Base-by-base conservation (phyloP, 2,797 vertebrate genomes). In the Prunella strophiata region DNA sequence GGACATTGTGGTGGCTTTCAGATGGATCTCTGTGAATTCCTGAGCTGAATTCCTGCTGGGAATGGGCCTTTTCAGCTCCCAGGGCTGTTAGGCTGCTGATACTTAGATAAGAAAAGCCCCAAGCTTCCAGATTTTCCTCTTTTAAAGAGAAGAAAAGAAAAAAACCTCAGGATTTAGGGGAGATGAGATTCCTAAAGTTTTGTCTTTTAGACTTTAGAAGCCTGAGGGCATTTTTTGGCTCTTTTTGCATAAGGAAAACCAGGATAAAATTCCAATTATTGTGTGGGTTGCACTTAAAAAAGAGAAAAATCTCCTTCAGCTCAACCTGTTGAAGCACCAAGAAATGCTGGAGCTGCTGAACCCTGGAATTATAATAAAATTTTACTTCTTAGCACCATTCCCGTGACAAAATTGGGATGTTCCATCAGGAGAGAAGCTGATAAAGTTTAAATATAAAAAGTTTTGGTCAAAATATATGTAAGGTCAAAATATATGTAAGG, bases 21-120 rank as follows among this genome's bases (percentile, higher is more conserved):
- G 20, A 74, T 89, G 93, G 79, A 82, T n/a, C 59, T 30, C 9
- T 34, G 59, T 3, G 73, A 79, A 93, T 83, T 89, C 87, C 87
- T 34, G 75, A 40, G 85, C 74, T 11, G 32, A 47, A 59, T 26
- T 40, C 89, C 83, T 79, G 68, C 80, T n/a, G 21, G 32, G 71
- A 66, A 32, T 34, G 42, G 32, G 6, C 20, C 55, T 61, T 61
- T 83, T 40, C 17, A 34, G 25, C 62, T 59, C 4, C 12, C 32
- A 9, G 80, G 25, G 61, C 10, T 22, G 1, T 79, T 47, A 27
- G 50, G 13, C 43, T 65, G 67, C 40, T 74, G 75, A 61, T 68
- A 2, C 4, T 71, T 2, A 78, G 66, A 77, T 86, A 57, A 91
- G 45, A 70, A 81, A 27, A 92, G 38, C 88, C 74, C 72, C 42